Evolutionary conservation across 1,140 invertebrate species (phyloP).

Genomic region (Ceratosolen solmsi): DNA sequence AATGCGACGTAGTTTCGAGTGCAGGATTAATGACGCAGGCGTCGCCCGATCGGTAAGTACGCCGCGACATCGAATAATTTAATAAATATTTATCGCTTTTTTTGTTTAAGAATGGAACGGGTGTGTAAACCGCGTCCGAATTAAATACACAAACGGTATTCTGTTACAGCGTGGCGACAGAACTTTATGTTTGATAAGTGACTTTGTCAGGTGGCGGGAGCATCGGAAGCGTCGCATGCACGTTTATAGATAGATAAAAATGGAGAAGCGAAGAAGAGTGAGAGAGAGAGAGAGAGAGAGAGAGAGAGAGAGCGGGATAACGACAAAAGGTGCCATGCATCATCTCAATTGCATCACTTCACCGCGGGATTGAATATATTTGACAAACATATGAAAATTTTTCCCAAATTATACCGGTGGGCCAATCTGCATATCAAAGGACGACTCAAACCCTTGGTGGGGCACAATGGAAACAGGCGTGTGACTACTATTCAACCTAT

Average conservation of each 20-base stretch:
- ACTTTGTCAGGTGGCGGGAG: constrained; percentile 39
- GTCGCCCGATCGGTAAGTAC: neutral
- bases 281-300: neutral
- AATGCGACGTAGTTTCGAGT: neutral
- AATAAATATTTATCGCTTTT: constrained; percentile 49
- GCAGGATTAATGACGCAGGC: constrained; percentile 30
- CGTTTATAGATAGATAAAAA: too few species aligned
- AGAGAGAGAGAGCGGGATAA: neutral
- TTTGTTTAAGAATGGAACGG: neutral
- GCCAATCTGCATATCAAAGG: constrained; percentile 44
- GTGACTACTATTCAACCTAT: constrained; percentile 4
- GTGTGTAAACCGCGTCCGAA: constrained; percentile 25
- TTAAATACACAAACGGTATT: constrained; percentile 10
- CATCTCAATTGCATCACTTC: constrained; percentile 46
- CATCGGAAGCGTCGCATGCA: too few species aligned
- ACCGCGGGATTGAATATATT: constrained; percentile 30
- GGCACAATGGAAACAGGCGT: constrained; percentile 15
- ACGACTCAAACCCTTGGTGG: neutral
- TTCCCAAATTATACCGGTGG: constrained; percentile 43
- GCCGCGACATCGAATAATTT: neutral
- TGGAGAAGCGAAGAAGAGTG: neutral
- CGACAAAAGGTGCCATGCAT: constrained; percentile 16
- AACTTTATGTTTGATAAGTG: constrained; percentile 20
- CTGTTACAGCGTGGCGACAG: neutral
- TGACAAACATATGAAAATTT: constrained; percentile 28